A percentile compares a stretch with the other conserved stretches of the same genome.
phyloP scores from a whole-genome alignment of 2,888 invertebrate species.

The Resseliella maxima region DNA sequence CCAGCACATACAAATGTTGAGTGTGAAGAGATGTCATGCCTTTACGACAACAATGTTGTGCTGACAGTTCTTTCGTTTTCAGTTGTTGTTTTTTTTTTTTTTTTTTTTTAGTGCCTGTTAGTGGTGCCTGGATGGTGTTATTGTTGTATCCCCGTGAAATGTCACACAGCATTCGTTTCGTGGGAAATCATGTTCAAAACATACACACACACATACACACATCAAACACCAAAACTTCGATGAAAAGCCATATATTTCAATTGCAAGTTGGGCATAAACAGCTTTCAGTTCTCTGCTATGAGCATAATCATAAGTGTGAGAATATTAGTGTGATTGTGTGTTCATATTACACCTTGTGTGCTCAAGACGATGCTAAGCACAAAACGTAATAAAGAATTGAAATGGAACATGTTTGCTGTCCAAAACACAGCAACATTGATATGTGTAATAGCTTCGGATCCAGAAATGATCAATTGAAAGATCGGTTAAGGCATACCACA shows the following conservation, averaged over 20 bases:
- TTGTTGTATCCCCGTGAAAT: background rate
- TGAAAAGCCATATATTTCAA: conserved; percentile 33
- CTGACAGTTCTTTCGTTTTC: background rate
- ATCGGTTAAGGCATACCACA: background rate
- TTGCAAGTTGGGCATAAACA: conserved; percentile 24
- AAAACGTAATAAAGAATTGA: conserved; percentile 28
- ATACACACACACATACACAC: background rate
- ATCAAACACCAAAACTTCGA: conserved; percentile 19
- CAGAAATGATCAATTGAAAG: conserved; percentile 39
- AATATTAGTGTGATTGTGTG: background rate
- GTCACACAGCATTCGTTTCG: conserved; percentile 16
- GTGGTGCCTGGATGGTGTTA: background rate
- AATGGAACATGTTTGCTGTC: conserved; percentile 36
- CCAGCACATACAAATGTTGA: background rate
- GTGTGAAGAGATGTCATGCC: background rate
- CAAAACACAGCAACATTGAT: conserved; percentile 15
- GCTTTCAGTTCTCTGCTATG: background rate
- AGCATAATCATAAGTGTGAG: too few species aligned
- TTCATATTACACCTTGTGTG: too few species aligned
- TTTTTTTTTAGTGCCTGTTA: background rate
- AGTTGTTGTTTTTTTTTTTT: background rate
- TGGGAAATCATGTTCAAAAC: background rate
- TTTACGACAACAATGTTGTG: background rate
- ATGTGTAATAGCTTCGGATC: conserved; percentile 20
- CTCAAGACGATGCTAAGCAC: background rate